A percentile compares a stretch with the other conserved stretches of the same genome.
These are phyloP conservation scores for Orussus abietinus DNA, from an alignment of 1,140 invertebrate species.

Conservation along the genomic window DNA sequence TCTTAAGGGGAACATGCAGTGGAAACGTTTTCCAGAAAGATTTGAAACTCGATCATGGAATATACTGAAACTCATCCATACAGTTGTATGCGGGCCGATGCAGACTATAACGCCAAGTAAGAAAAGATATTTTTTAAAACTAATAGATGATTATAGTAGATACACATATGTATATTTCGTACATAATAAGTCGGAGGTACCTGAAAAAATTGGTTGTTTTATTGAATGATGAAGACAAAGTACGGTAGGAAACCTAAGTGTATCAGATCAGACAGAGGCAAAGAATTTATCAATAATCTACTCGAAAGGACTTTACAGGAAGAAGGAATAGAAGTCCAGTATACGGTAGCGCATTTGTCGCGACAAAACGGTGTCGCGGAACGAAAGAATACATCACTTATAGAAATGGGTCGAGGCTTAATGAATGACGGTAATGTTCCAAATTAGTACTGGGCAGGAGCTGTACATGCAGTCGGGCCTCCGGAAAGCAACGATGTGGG, in stretches of 20 bases:
- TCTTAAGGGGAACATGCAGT: slow-evolving; percentile 21
- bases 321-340: slow-evolving; percentile 6
- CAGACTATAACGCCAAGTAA: slow-evolving; percentile 4
- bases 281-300: background rate
- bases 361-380: slow-evolving; percentile 6
- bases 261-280: slow-evolving; percentile 4
- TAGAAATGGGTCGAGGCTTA: slow-evolving; percentile 9
- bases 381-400: slow-evolving; percentile 6
- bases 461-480: slow-evolving; percentile 35
- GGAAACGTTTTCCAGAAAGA: slow-evolving; percentile 17
- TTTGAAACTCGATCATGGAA: background rate
- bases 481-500: too few species aligned
- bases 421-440: background rate
- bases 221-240: slow-evolving; percentile 5
- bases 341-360: background rate
- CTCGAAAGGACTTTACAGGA: background rate
- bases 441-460: slow-evolving; percentile 43
- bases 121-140: slow-evolving; percentile 6
- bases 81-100: slow-evolving; percentile 12
- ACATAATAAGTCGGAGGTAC: slow-evolving; percentile 3
- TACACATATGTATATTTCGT: slow-evolving; percentile 4
- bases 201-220: slow-evolving; percentile 2
- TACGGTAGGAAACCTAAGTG: slow-evolving; percentile 11
- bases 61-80: slow-evolving; percentile 8
- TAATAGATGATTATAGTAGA: slow-evolving; percentile 12